A percentile compares a stretch with the other conserved stretches of the same genome.
Evolutionary conservation across 30 jellyfish, hydroid and myxozoan species (phyloP).

Genomic region (Nemopilema nomurai): DNA sequence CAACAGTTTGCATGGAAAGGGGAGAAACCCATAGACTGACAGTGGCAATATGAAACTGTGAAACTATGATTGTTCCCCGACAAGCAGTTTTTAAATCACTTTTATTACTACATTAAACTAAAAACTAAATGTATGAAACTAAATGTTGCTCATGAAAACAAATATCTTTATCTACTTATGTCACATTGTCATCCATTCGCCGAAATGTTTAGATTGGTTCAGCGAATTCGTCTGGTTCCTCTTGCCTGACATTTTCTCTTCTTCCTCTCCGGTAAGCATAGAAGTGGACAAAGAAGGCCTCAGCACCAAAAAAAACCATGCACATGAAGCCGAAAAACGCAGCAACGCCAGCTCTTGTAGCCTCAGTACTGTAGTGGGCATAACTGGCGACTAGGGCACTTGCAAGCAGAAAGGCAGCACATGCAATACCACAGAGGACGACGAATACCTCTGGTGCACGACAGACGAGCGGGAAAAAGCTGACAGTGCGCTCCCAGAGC

Average conservation of each 20-base stretch:
- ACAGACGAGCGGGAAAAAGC: constrained; percentile 13
- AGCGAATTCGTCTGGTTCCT: constrained; percentile 67
- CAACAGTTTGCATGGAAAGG: too few species aligned
- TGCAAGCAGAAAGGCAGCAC: constrained; percentile 52
- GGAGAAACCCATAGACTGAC: too few species aligned
- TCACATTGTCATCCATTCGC: background rate
- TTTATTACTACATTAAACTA: too few species aligned
- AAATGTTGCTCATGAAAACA: background rate
- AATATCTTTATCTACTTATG: too few species aligned
- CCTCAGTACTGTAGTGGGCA: constrained; percentile 25
- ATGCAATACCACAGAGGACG: constrained; percentile 63
- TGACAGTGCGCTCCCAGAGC: constrained; percentile 52
- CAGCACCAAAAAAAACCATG: constrained; percentile 61
- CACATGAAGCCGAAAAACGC: constrained; percentile 71
- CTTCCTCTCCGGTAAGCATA: constrained; percentile 57
- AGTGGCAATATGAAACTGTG: too few species aligned
- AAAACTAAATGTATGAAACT: too few species aligned
- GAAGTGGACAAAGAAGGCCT: constrained; percentile 52
- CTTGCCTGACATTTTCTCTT: constrained; percentile 56
- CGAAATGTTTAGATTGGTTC: constrained; percentile 51
- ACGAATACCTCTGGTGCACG: constrained; percentile 71
- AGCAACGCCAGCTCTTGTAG: constrained; percentile 55
- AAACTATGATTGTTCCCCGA: too few species aligned
- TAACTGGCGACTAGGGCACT: constrained; percentile 67
- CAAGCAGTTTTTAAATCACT: too few species aligned